Evolutionary conservation across 1,140 invertebrate genomes (phyloP), one percentile per base, ranked within the genome.

Genomic region (Globodera rostochiensis): DNA sequence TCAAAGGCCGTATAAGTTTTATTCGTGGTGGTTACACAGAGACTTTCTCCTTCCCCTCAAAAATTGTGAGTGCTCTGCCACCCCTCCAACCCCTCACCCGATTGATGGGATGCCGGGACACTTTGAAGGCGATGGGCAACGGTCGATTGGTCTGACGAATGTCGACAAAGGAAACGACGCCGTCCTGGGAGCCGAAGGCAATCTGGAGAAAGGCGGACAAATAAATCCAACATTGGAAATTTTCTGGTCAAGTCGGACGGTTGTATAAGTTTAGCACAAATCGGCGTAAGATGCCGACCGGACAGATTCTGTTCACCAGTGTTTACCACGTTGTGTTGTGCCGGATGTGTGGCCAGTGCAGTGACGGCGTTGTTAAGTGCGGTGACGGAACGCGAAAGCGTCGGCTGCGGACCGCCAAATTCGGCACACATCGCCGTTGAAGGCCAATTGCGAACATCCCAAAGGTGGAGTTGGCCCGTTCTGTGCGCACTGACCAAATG

Each of bases 141-240:
- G n/a, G 13, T 66, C 74, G 70, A 78, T 81, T 74, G n/a, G n/a
- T 66, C 25, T 75, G 81, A 45, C 81, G 80, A 66, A 82, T 83
- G 73, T 82, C 81, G 46, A 82, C 71, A 74, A 82, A 82, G 70
- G 77, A 73, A 13, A 82, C 79, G 47, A 71, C 78, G 50, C 81
- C 81, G 67, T 71, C 69, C 47, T 82, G 60, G 6, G 81, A 80
- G 8, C 81, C 81, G 66, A 81, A 70, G 9, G 66, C 80, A 67
- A 82, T 45, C 81, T 82, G 64, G 53, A 2, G 45, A 82, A 9
- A n/a, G 47, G 6, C 6, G 25, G 36, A 36, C 36, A 64, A 57
- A 45, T 45, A 45, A 66, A 11, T 53, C 4, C 7, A 7, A 53
- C 50, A 9, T 13, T 13, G 7, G 11, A 53, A 25, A 25, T 25